A percentile compares a stretch with the other conserved stretches of the same genome.
phyloP scores from a whole-genome alignment of 2,797 vertebrate genomes.

The Manis javanica region DNA sequence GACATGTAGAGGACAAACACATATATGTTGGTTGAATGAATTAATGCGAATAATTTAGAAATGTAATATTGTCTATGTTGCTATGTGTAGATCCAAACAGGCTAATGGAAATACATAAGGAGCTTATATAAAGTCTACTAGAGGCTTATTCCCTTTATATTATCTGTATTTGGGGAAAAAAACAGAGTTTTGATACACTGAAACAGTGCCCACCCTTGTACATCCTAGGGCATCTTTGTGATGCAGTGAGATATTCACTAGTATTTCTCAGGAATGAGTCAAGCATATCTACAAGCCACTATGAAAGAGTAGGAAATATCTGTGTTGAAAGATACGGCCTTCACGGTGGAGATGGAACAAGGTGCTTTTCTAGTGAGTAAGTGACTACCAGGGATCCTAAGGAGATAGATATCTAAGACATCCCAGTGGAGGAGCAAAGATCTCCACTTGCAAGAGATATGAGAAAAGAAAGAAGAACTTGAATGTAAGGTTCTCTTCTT shows the following conservation, averaged over 20 bases:
- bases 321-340: neutral
- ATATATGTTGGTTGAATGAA: neutral
- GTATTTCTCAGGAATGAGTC: neutral
- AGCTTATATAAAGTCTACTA: neutral
- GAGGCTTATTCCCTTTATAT: neutral
- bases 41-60: neutral
- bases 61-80: neutral
- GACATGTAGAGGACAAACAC: neutral
- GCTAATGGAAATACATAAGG: neutral
- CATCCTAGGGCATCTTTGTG: neutral
- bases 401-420: neutral
- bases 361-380: neutral
- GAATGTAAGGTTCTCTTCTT: neutral
- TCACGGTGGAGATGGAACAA: neutral
- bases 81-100: neutral
- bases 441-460: neutral
- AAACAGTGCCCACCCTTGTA: neutral
- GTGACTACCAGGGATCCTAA: neutral
- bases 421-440: neutral
- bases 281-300: neutral
- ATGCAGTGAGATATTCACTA: neutral
- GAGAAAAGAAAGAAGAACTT: neutral
- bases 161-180: neutral
- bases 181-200: neutral
- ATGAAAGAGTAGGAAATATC: neutral